These are phyloP conservation scores for Drosophila maculinotata DNA, from an alignment of 2,888 invertebrate species.

Conservation along the genomic window DNA sequence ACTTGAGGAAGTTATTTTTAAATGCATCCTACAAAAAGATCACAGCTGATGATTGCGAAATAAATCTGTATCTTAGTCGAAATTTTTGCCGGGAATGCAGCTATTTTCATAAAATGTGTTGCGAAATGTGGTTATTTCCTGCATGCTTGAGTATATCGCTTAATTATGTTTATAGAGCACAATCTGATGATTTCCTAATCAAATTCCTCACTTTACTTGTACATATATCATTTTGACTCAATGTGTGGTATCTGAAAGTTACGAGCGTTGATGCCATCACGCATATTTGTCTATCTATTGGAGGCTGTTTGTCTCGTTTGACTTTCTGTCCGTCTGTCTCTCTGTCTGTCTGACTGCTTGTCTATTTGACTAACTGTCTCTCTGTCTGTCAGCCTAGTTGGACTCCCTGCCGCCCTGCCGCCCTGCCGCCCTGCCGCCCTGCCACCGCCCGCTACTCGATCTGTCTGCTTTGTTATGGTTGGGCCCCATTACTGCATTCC, in stretches of 20 bases:
- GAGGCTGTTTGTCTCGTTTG: slow-evolving; percentile 66
- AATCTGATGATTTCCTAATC: slow-evolving; percentile 48
- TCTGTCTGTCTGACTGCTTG: slow-evolving; percentile 21
- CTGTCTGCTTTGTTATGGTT: slow-evolving; percentile 67
- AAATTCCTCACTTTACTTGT: slow-evolving; percentile 40
- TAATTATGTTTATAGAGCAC: slow-evolving; percentile 19
- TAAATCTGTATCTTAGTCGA: too few species aligned
- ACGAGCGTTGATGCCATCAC: slow-evolving; percentile 48
- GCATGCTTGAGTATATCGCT: too few species aligned
- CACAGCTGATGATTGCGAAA: too few species aligned
- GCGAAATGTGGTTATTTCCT: slow-evolving; percentile 4
- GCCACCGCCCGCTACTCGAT: slow-evolving; percentile 1
- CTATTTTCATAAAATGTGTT: too few species aligned
- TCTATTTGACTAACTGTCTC: slow-evolving; percentile 21
- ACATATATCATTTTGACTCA: slow-evolving; percentile 27
- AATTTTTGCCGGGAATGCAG: too few species aligned
- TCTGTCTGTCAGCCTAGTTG: slow-evolving; percentile 26
- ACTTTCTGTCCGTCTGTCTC: slow-evolving; percentile 2
- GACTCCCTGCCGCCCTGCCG: background rate
- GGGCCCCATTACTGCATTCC: slow-evolving; percentile 77
- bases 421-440: background rate
- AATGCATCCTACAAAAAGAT: too few species aligned
- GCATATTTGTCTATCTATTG: slow-evolving; percentile 75
- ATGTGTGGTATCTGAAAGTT: slow-evolving; percentile 62
- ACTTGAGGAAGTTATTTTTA: too few species aligned